Base-by-base conservation (phyloP, 37 sponge, comb jelly and placozoan genomes). In the Halichondria panicea region DNA sequence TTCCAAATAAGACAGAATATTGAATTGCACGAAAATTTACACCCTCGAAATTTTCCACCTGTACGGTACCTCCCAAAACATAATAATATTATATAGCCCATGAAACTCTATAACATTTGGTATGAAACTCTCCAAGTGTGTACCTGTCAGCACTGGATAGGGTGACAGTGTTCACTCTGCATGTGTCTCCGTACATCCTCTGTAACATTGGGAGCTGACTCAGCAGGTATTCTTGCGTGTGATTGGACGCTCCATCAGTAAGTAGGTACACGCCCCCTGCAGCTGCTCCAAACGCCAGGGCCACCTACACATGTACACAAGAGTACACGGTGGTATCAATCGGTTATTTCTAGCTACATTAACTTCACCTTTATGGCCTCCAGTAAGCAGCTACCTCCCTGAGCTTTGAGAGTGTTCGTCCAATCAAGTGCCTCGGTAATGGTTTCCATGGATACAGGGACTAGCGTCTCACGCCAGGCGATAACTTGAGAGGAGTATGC, bases 191-290 rank as follows among this genome's bases (percentile, higher is more conserved):
- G 66, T 55, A 73, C 37, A 33, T 22, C 1, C 37, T 27, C 45
- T 45, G 3, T 33, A 82, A 39, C 45, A 4, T 24, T 3, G 82
- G 65, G 4, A 82, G 0, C 54, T 82, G 82, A 28, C 52, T 64
- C 0, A 82, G 82, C 2, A 82, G 74, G 54, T 74, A 82, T 1
- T 72, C 44, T 32, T 72, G 73, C 11, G 82, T 82, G 82, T 65
- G 73, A n/a, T 72, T 57, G 38, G 74, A 42, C 18, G 55, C 1
- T 12, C 82, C 82, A 82, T 72, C 74, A 28, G 82, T 66, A 11
- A 82, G 53, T 35, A 82, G 43, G 41, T 82, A 82, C 36, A 82
- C 74, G 18, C 74, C 72, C 8, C 19, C 15, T 40, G n/a, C n/a
- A 21, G 31, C 42, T 40, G 57, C 80, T 41, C 70, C 80, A n/a